phyloP scores from a whole-genome alignment of 2,797 vertebrate genomes.

The Sus cebifrons region DNA sequence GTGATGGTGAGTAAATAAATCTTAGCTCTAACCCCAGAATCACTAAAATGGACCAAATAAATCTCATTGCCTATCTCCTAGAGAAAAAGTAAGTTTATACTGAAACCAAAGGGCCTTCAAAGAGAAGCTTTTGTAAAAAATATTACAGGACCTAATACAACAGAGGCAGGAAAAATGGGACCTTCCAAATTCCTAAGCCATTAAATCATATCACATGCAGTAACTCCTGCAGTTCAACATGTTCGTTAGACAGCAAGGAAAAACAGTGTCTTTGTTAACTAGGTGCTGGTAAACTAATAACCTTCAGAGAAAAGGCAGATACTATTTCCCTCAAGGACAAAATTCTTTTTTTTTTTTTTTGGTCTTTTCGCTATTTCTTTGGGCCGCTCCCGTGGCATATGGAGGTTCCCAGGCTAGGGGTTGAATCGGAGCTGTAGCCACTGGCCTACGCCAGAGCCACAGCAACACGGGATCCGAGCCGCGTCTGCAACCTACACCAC shows the following conservation, averaged over 20 bases:
- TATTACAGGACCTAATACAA: slow-evolving; percentile 59
- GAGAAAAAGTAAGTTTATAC: slow-evolving; percentile 59
- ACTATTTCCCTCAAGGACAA: slow-evolving; percentile 3
- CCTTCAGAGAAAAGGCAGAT: slow-evolving; percentile 40
- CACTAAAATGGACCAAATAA: slow-evolving; percentile 70
- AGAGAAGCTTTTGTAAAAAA: slow-evolving; percentile 65
- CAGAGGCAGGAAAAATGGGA: slow-evolving; percentile 71
- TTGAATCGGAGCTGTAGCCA: too few relatives aligned
- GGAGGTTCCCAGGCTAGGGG: too few relatives aligned
- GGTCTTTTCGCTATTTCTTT: too few relatives aligned
- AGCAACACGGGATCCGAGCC: too few relatives aligned
- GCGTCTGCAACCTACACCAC: too few relatives aligned
- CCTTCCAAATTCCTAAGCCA: slow-evolving; percentile 76
- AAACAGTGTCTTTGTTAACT: slow-evolving; percentile 22
- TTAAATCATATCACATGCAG: slow-evolving; percentile 65
- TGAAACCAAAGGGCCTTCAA: slow-evolving; percentile 70
- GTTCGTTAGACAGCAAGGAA: slow-evolving; percentile 37
- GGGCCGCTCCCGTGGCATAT: too few relatives aligned
- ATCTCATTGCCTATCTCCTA: slow-evolving; percentile 53
- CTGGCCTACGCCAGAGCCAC: too few relatives aligned
- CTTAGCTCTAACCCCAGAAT: slow-evolving; percentile 49
- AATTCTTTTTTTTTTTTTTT: too few relatives aligned
- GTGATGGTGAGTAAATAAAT: slow-evolving; percentile 69
- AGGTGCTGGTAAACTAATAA: slow-evolving; percentile 55
- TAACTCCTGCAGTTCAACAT: slow-evolving; percentile 51